Conservation (phyloP, 2,888 invertebrate genomes). For the Cynaeus angustus region DNA sequence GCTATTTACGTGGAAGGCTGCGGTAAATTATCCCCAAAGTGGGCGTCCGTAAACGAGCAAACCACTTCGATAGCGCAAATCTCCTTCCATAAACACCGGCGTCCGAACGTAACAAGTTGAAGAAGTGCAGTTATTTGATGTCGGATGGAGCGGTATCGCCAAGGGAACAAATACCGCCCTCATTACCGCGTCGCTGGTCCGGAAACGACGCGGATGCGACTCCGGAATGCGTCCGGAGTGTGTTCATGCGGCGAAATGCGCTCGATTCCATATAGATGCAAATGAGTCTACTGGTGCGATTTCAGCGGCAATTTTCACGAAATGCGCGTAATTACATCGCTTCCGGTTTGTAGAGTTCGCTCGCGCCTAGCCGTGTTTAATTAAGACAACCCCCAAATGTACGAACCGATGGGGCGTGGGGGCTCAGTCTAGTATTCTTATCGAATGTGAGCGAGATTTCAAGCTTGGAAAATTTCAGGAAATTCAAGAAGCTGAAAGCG, state of each 20-base stretch:
- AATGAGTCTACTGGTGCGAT: conserved; percentile 61
- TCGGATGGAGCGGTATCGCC: conserved; percentile 17
- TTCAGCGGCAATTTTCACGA: conserved; percentile 65
- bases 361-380: conserved; percentile 52
- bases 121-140: conserved; percentile 22
- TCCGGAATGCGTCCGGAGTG: conserved; percentile 58
- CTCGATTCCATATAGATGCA: conserved; percentile 63
- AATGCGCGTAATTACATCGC: conserved; percentile 66
- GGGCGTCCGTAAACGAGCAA: not conserved
- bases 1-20: too few species aligned
- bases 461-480: conserved; percentile 49
- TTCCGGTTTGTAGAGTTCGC: conserved; percentile 60
- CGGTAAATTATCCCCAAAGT: not conserved
- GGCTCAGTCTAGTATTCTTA: conserved; percentile 26
- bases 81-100: not conserved
- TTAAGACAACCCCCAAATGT: conserved; percentile 53
- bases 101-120: conserved; percentile 12
- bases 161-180: conserved; percentile 51
- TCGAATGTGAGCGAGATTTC: conserved; percentile 7
- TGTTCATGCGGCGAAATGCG: conserved; percentile 60
- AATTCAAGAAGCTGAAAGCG: conserved; percentile 53
- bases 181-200: conserved; percentile 56
- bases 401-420: conserved; percentile 28
- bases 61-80: not conserved
- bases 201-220: conserved; percentile 58